phyloP scores from a whole-genome alignment of 2,888 invertebrate genomes.

The Tethea ocularis region DNA sequence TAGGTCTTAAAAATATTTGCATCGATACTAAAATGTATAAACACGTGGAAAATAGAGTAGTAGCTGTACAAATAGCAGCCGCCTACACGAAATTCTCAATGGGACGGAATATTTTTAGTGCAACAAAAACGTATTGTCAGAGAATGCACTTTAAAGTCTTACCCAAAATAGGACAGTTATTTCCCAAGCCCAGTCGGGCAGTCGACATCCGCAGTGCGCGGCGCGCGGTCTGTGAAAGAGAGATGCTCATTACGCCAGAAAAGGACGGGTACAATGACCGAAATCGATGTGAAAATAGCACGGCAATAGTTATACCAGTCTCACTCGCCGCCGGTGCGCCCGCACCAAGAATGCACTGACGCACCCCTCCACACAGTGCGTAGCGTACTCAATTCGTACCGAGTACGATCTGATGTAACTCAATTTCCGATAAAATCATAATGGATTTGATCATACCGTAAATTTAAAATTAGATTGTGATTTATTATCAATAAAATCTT shows the following conservation, averaged over 20 bases:
- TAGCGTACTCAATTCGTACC: slow-evolving; percentile 49
- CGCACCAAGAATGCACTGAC: slow-evolving; percentile 69
- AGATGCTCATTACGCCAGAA: slow-evolving; percentile 54
- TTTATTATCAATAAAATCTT: neutral
- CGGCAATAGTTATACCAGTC: slow-evolving; percentile 35
- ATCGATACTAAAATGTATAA: neutral
- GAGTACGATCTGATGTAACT: slow-evolving; percentile 9
- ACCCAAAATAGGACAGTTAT: slow-evolving; percentile 62
- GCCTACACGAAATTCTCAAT: neutral
- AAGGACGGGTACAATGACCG: slow-evolving; percentile 57
- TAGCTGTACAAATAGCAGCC: neutral
- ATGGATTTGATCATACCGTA: neutral
- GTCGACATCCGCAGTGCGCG: slow-evolving; percentile 67
- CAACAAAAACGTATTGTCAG: slow-evolving; percentile 17
- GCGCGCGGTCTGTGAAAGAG: slow-evolving; percentile 42
- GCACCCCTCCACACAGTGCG: slow-evolving; percentile 31
- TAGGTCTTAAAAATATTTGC: neutral
- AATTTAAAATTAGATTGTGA: neutral
- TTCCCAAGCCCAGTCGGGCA: slow-evolving; percentile 38
- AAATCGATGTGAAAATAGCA: slow-evolving; percentile 70
- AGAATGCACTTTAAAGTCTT: slow-evolving; percentile 47
- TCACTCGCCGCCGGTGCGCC: slow-evolving; percentile 58
- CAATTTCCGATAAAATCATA: slow-evolving; percentile 4
- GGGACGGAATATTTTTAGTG: slow-evolving; percentile 28
- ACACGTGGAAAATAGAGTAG: neutral